These are phyloP conservation scores for Cartodere bifasciata DNA, from an alignment of 2,888 invertebrate genomes.

Conservation along the genomic window DNA sequence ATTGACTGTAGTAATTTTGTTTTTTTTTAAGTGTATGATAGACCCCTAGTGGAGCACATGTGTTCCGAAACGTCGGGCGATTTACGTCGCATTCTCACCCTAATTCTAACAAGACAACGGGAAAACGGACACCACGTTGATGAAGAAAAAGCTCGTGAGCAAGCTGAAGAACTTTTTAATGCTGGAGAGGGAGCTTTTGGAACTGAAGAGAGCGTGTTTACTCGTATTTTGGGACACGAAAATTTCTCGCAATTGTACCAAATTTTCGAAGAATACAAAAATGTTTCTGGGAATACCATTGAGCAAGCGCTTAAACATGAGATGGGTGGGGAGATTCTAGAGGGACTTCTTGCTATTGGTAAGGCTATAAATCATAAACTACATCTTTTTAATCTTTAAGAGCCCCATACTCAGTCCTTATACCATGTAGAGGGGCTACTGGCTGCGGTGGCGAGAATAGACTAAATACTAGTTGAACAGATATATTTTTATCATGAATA, in stretches of 20 bases:
- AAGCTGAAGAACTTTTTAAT: conserved; percentile 55
- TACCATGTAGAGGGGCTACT: too few species aligned
- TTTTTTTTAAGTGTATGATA: conserved; percentile 44
- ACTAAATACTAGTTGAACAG: too few species aligned
- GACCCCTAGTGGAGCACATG: conserved; percentile 60
- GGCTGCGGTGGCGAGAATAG: too few species aligned
- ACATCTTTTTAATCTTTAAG: too few species aligned
- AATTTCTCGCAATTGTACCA: conserved; percentile 58
- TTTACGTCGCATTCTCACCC: conserved; percentile 61
- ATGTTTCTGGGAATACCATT: conserved; percentile 56
- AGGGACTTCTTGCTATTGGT: conserved; percentile 60
- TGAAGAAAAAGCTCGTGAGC: conserved; percentile 51
- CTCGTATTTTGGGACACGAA: conserved; percentile 58
- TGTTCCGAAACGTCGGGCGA: conserved; percentile 67
- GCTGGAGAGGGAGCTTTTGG: conserved; percentile 62
- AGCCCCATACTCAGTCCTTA: too few species aligned
- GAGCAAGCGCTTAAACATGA: conserved; percentile 59
- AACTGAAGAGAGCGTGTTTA: conserved; percentile 62
- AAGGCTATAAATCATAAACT: too few species aligned
- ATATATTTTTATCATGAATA: too few species aligned
- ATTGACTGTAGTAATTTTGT: too few species aligned
- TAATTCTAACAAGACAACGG: conserved; percentile 56
- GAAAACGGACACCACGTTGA: conserved; percentile 51
- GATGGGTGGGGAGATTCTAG: conserved; percentile 51
- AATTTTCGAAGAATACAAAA: conserved; percentile 62